Evolutionary conservation across 2,888 invertebrate species (phyloP), one percentile per base, ranked within the genome.

Genomic region (Hesperia comma): DNA sequence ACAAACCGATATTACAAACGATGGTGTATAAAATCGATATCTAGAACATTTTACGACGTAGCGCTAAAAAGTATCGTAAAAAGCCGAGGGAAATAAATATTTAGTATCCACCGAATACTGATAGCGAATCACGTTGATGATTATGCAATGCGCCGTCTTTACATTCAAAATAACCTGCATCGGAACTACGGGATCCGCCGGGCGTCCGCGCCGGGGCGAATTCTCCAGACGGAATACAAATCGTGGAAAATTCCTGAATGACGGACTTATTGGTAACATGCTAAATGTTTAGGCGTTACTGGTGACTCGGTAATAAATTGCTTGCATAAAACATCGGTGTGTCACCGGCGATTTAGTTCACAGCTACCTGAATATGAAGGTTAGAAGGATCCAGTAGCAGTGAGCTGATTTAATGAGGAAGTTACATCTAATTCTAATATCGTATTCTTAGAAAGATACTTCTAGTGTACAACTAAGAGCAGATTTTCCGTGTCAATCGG

Each of bases 131-230:
- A 88, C 84, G 87, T 85, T 83, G 87, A 85, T 86, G 87, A 92
- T 92, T 91, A 90, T 91, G 90, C 90, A 90, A 90, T 85, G 84
- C 84, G 82, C 83, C 83, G 84, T 85, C 85, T 90, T 88, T 88
- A 87, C 87, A 90, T 92, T 88, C 88, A 87, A 88, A 91, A 88
- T 87, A 88, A 82, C 84, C 85, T 90, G 90, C 91, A 90, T 86
- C 84, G 81, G 86, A 86, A 88, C 85, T 87, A 88, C 83, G 84
- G 82, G 83, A 83, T 80, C 78, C 82, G 81, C 81, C 79, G 82
- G 26, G 26, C 26, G 26, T 26, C 26, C 26, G 26, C 5, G 26
- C 81, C 79, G 82, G 80, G 79, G 83, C 82, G 85, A 85, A 88
- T 85, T 85, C 86, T 88, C 87, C 83, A 88, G 86, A 89, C 85